A percentile compares a stretch with the other conserved stretches of the same genome.
phyloP scores from a whole-genome alignment of 2,888 invertebrate species.

The Erynnis tages region DNA sequence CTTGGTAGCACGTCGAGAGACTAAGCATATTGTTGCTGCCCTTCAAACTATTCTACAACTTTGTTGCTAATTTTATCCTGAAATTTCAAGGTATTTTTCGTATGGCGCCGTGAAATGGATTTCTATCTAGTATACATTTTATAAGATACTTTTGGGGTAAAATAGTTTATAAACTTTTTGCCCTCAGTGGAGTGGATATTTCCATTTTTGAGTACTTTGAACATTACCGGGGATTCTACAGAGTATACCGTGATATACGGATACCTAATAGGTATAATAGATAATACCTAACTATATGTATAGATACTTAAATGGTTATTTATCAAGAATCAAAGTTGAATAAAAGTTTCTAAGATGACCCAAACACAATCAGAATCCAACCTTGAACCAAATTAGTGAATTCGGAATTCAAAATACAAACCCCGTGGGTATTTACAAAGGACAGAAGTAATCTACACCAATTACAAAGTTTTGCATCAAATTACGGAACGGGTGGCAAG shows the following conservation, averaged over 20 bases:
- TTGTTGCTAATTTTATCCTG: constrained; percentile 1
- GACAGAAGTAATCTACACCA: constrained; percentile 12
- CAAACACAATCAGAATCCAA: background rate
- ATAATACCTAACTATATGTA: no score
- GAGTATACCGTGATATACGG: no score
- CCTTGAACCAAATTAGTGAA: constrained; percentile 9
- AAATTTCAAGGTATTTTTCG: background rate
- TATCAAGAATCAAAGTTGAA: background rate
- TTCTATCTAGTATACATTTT: no score
- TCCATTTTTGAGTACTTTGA: no score
- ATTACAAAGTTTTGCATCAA: constrained; percentile 15
- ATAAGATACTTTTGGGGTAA: no score
- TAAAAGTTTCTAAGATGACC: constrained; percentile 9
- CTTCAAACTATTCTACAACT: background rate
- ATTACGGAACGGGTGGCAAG: constrained; percentile 5
- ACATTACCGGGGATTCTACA: no score
- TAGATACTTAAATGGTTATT: no score
- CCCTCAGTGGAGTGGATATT: no score
- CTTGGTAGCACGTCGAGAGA: constrained; percentile 3
- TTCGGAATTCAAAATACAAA: constrained; percentile 15
- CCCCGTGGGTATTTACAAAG: constrained; percentile 10
- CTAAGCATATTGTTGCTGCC: constrained; percentile 12
- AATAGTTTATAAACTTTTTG: no score
- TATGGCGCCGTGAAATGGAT: no score
- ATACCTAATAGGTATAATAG: no score